Conservation (phyloP, 2,888 invertebrate species). For the Athetis lepigone region DNA sequence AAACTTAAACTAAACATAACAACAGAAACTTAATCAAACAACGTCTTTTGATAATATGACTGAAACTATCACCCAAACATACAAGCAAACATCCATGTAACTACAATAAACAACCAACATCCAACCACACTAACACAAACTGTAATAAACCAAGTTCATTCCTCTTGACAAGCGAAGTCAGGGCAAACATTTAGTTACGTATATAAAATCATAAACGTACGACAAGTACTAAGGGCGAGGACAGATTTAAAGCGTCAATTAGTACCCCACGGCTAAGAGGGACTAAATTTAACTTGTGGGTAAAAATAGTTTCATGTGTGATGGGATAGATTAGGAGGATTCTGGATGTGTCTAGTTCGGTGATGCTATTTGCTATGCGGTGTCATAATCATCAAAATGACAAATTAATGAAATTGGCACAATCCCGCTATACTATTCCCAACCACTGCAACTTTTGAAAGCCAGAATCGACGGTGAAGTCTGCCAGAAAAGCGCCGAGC, state of each 20-base stretch:
- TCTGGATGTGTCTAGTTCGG: conserved; percentile 66
- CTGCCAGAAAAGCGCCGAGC: too few species aligned
- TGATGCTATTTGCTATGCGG: neutral
- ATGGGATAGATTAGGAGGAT: conserved; percentile 45
- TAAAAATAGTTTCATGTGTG: conserved; percentile 81
- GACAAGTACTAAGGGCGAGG: conserved; percentile 73
- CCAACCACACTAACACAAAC: conserved; percentile 17
- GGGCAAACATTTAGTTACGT: conserved; percentile 42
- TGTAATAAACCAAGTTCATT: conserved; percentile 53
- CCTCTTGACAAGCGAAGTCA: conserved; percentile 30
- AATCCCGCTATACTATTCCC: too few species aligned
- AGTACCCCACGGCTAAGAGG: conserved; percentile 78
- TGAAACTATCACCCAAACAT: conserved; percentile 11
- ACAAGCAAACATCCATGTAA: conserved; percentile 8
- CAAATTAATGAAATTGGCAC: too few species aligned
- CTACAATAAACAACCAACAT: conserved; percentile 24
- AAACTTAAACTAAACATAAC: too few species aligned
- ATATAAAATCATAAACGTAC: conserved; percentile 69
- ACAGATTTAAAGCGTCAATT: conserved; percentile 88
- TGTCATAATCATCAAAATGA: too few species aligned
- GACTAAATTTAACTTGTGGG: conserved; percentile 79
- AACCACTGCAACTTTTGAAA: too few species aligned
- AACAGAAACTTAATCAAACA: too few species aligned
- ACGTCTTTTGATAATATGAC: too few species aligned
- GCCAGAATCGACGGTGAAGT: too few species aligned